Percentiles rank a stretch among this genome's conserved stretches.
phyloP scores from a whole-genome alignment of 2,797 vertebrate species.

The Knipowitschia caucasica region DNA sequence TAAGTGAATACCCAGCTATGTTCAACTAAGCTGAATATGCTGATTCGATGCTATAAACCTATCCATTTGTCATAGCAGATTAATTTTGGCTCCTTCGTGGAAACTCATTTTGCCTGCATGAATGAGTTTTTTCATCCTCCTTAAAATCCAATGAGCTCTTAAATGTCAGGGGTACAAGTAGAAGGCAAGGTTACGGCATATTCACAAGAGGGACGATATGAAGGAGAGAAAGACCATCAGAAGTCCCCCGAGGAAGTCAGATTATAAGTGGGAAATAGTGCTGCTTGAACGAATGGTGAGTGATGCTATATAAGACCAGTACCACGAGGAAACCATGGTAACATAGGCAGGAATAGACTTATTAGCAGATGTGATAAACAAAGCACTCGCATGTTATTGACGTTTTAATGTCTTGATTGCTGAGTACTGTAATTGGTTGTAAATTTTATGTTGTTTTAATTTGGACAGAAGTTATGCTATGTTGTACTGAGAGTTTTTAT shows the following conservation, averaged over 20 bases:
- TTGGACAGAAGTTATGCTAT: too few relatives aligned
- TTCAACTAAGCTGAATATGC: slow-evolving; percentile 9
- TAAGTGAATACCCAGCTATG: slow-evolving; percentile 13
- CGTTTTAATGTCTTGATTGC: neutral
- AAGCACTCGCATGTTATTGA: slow-evolving; percentile 8
- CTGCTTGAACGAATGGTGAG: neutral
- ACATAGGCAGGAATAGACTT: neutral
- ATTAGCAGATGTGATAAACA: slow-evolving; percentile 2
- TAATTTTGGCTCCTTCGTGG: slow-evolving; percentile 18
- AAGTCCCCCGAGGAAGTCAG: neutral
- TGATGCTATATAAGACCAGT: neutral
- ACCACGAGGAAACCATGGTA: neutral
- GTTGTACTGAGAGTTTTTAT: too few relatives aligned
- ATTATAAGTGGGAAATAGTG: neutral
- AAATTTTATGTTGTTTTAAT: neutral
- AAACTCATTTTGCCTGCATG: slow-evolving; percentile 24
- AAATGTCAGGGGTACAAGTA: slow-evolving; percentile 17
- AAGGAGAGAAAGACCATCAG: neutral
- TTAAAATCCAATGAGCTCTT: slow-evolving; percentile 8
- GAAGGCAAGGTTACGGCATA: neutral
- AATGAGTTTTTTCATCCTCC: slow-evolving; percentile 6
- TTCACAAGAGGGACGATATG: neutral
- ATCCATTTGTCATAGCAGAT: slow-evolving; percentile 29
- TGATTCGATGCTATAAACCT: slow-evolving; percentile 18
- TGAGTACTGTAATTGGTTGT: neutral